Base-by-base conservation (phyloP, 2,888 invertebrate species). In the Amblyjoppa proteus region DNA sequence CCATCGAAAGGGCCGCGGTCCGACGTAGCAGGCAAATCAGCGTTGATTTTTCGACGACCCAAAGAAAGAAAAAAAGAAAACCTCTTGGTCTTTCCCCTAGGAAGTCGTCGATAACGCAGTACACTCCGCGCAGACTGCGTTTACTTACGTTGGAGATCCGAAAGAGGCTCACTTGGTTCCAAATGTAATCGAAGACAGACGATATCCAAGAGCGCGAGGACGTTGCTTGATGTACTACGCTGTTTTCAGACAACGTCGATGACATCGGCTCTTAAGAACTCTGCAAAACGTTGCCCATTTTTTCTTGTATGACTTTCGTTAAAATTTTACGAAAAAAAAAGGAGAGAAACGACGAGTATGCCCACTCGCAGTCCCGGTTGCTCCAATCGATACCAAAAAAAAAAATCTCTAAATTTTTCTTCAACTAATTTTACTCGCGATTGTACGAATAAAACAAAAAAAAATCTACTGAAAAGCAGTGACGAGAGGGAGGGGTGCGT, bases 91-190 rank as follows among this genome's bases (percentile, higher is more conserved):
- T 49, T 49, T 49, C 0, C 4, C 4, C 45, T 16, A 20, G 20
- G 13, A 58, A 58, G 58, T 58, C 58, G 49, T 34, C 20, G 25
- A 9, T 64, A 66, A 25, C 41, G 38, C n/a, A 49, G 16, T 70
- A 45, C 25, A 74, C 58, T 73, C 58, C 56, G n/a, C 25, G 56
- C 41, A 71, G 28, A 49, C 61, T 41, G 64, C 68, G 74, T 69
- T 71, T 91, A 94, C 94, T 94, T 93, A 94, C 94, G 83, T 92
- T 92, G 76, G 92, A 84, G 81, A 92, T 90, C 51, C 93, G 92
- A 90, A 94, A 94, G 90, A 93, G 90, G 93, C 92, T 94, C 91
- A 94, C 93, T 93, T 94, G 94, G 89, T 92, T 92, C 94, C 94
- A 93, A 94, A 94, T 91, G 92, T 93, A 94, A 92, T 93, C 92